Base-by-base conservation (phyloP, 2,113 vertebrate genomes). In the Oplegnathus fasciatus region DNA sequence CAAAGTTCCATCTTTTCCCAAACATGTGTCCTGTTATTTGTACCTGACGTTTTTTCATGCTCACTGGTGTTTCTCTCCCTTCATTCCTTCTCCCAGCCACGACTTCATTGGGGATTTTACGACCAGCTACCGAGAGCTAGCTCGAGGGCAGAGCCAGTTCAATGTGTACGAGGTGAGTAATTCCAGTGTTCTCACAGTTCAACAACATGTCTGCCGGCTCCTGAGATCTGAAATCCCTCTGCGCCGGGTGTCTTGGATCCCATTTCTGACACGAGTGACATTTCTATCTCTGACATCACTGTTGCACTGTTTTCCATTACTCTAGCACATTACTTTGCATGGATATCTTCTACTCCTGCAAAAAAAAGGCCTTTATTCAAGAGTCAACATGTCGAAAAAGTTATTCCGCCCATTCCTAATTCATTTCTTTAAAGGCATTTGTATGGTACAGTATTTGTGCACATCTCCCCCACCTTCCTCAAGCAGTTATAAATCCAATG, bases 31-130 rank as follows among this genome's bases (percentile, higher is more conserved):
- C 40, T 86, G 48, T 66, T 68, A 18, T 80, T 66, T 75, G 32
- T 30, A 15, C 75, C 20, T 54, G 30, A 32, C 64, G 14, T 65
- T 73, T 65, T 50, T 79, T 46, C 10, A 8, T n/a, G 14, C 30
- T 75, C 37, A 30, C 37, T 48, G 24, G 32, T 72, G 66, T 34
- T 61, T 72, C 42, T 83, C 15, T 61, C 32, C 46, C 55, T 58
- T 77, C 50, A n/a, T 58, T 79, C 28, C 50, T 30, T 75, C 68
- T 93, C 85, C 2, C 93, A 99, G 98, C 92, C 98, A 99, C 0
- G 98, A 99, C 94, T 99, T 99, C 94, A 99, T 99, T 1, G 98
- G 98, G n/a, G 98, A 99, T 88, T 99, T 97, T 89, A 98, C 97
- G 64, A 99, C 98, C 89, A 99, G 97, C 94, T 99, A 98, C 94